Evolutionary conservation across 1,140 invertebrate genomes (phyloP).

Genomic region (Triops cancriformis): DNA sequence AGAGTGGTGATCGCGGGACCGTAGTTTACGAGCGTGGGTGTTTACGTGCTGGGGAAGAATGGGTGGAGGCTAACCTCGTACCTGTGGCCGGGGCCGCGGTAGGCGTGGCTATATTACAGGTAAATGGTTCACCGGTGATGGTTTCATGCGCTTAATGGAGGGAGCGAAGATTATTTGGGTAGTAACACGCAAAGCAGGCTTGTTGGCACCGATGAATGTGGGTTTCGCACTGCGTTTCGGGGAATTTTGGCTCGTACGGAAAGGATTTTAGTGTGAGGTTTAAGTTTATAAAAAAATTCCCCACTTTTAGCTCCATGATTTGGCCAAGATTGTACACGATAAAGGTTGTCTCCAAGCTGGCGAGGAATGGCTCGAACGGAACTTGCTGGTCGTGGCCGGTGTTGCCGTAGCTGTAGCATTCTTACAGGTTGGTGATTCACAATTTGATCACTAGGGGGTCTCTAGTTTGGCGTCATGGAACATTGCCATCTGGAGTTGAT

Average conservation of each 20-base stretch:
- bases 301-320: constrained; percentile 35
- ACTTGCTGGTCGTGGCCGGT: constrained; percentile 82
- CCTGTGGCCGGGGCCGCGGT: constrained; percentile 75
- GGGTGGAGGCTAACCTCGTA: constrained; percentile 83
- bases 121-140: constrained; percentile 37
- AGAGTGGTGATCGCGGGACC: constrained; percentile 63
- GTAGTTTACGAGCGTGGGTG: constrained; percentile 87
- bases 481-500: not conserved
- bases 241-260: not conserved
- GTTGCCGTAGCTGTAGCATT: constrained; percentile 74
- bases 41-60: constrained; percentile 82
- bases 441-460: not conserved
- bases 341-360: constrained; percentile 85
- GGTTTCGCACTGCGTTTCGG: not conserved
- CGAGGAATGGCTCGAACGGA: constrained; percentile 88
- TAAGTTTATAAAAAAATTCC: not conserved
- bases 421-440: constrained; percentile 66
- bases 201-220: not conserved
- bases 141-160: not conserved
- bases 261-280: not conserved
- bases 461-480: not conserved
- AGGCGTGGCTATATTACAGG: constrained; percentile 73
- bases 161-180: not conserved
- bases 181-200: not conserved
- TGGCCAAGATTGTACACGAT: constrained; percentile 70